Evolutionary conservation across 2,888 invertebrate genomes (phyloP), one percentile per base, ranked within the genome.

Genomic region (Eubasilissa splendida): DNA sequence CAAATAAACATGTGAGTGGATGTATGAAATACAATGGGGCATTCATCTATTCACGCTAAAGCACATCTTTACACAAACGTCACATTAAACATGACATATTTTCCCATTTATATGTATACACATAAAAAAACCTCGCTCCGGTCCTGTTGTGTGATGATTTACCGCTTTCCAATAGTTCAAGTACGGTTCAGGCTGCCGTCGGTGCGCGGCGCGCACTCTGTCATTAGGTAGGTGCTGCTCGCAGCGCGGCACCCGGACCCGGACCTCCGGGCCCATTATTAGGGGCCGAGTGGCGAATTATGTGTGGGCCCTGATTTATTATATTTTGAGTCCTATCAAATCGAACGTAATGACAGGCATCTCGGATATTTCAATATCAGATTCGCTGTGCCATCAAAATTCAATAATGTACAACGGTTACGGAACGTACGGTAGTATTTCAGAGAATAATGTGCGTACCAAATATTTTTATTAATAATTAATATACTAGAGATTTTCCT

Each of bases 241-340:
- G 22, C 22, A 4, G 12, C 14, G 14, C 70, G 22, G 22, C 60
- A 22, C n/a, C 60, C n/a, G 60, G 14, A 22, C 60, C 59, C 8
- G n/a, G 60, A 14, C 60, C 60, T 22, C 33, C 31, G 33, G 10
- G 42, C 63, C 63, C 10, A 11, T 70, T 22, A 70, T 70, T 70
- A 70, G 14, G 11, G 54, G 31, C 52, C 42, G 31, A 54, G 70
- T 70, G 70, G 70, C 52, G 54, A 70, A 70, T 70, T 53, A 70
- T 70, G 14, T 53, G 14, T n/a, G 31, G 31, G n/a, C 52, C 22
- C 54, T 70, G 53, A 50, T 22, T 70, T 50, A 70, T 70, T 63
- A 60, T 68, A 68, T 68, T 50, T 68, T 3, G 50, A 7, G n/a
- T 53, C 70, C 22, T 53, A 14, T 52, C 52, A 52, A 52, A 14